A percentile compares a stretch with the other conserved stretches of the same genome.
Evolutionary conservation across 2,888 invertebrate genomes (phyloP).

Genomic region (Ceriagrion tenellum): DNA sequence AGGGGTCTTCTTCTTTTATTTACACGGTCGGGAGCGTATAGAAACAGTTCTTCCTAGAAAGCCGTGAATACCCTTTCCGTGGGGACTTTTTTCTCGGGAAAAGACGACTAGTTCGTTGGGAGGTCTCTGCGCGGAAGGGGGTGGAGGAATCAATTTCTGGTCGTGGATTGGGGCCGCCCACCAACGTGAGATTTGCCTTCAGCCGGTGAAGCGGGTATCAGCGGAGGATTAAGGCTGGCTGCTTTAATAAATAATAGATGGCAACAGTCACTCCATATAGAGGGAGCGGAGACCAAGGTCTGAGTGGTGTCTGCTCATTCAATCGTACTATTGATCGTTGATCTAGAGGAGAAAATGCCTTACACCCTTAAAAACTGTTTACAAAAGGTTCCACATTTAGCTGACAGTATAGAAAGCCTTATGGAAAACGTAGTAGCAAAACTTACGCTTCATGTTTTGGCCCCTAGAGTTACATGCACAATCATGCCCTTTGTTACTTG

Average conservation of each 20-base stretch:
- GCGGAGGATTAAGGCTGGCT: background rate
- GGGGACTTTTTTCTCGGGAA: background rate
- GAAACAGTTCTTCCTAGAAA: background rate
- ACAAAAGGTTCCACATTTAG: too few species aligned
- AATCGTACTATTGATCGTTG: background rate
- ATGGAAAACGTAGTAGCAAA: too few species aligned
- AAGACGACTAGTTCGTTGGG: background rate
- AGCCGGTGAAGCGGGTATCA: background rate
- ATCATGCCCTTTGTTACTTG: too few species aligned
- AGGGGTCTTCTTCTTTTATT: constrained; percentile 9
- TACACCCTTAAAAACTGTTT: background rate
- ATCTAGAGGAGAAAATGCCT: background rate
- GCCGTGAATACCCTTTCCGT: background rate
- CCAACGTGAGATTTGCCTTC: background rate
- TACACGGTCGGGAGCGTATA: background rate
- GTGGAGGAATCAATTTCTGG: background rate
- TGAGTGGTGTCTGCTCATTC: background rate
- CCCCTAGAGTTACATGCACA: too few species aligned
- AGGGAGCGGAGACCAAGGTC: background rate
- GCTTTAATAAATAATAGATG: background rate
- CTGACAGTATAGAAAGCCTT: too few species aligned
- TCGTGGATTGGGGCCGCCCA: background rate
- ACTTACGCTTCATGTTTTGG: too few species aligned
- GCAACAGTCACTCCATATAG: background rate
- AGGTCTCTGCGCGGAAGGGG: background rate